Evolutionary conservation across 2,888 invertebrate genomes (phyloP), one percentile per base, ranked within the genome.

Genomic region (Helleia helle): DNA sequence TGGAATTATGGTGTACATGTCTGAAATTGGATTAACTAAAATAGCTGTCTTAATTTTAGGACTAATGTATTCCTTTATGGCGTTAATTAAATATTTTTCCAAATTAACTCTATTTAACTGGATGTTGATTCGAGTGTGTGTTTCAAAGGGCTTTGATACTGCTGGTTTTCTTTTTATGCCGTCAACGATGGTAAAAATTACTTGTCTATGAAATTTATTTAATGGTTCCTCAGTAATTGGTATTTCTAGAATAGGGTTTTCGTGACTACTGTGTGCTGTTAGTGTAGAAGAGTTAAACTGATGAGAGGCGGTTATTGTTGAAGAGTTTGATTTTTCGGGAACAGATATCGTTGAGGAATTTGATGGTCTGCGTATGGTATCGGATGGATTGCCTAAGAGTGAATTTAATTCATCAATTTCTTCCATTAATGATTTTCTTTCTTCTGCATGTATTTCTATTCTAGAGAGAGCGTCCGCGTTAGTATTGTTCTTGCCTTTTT

Each of bases 21-120:
- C 43, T 11, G 48, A 17, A 0, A 43, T 34, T 1, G 54, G 53
- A 5, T 30, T 41, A n/a, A 55, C 50, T 0, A 51, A 2, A 12
- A 59, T 12, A 1, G 18, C 56, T 0, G 55, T 56, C 29, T 52
- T 54, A 14, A 55, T 18, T 36, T 54, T 58, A 0, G 57, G 56
- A 11, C 53, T 40, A 0, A 58, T 53, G 18, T 51, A 54, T 41
- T 57, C 52, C 36, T 55, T 55, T 1, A 58, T 41, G 1, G 44
- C 47, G 4, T 52, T 45, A 8, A 54, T 27, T 0, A 56, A 36
- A 18, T 55, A 55, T 9, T 51, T 8, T 29, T 50, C 47, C 24
- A 56, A 31, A 7, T 45, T 49, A 0, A 49, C 44, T 31, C 51
- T 36, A 0, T 45, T 52, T 4, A 54, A 1, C 17, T 56, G 52